Evolutionary conservation across 2,797 vertebrate species (phyloP).

Genomic region (Tapirus indicus): DNA sequence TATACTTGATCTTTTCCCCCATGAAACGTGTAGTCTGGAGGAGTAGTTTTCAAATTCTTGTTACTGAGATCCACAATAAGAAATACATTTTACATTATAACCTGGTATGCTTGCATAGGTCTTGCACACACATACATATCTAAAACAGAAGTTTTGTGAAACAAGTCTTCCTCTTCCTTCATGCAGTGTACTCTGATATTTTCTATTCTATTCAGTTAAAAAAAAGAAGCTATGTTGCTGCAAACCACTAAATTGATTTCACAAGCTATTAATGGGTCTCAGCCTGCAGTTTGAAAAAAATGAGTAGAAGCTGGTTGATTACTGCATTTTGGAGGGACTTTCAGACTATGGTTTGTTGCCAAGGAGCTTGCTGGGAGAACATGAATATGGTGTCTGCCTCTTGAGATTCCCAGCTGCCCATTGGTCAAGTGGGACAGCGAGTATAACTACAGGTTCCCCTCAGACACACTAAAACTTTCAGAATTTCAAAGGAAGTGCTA

Average conservation of each 20-base stretch:
- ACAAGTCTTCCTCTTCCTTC: constrained; percentile 5
- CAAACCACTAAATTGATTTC: constrained; percentile 28
- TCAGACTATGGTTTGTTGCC: background rate
- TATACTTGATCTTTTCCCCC: constrained; percentile 9
- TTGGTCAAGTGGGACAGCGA: background rate
- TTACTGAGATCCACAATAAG: background rate
- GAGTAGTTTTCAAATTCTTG: constrained; percentile 12
- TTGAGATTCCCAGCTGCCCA: background rate
- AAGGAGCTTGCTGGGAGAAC: background rate
- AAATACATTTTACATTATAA: constrained; percentile 38
- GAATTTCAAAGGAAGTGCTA: constrained; percentile 24
- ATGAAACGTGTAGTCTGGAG: background rate
- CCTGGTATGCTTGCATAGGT: background rate
- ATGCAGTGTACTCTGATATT: background rate
- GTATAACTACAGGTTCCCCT: background rate
- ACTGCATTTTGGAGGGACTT: background rate
- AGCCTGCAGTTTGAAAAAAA: constrained; percentile 30
- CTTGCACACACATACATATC: background rate
- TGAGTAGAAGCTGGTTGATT: background rate
- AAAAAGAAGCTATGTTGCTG: background rate
- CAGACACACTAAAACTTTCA: background rate
- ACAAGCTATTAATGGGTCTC: background rate
- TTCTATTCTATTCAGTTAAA: background rate
- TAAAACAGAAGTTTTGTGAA: constrained; percentile 41
- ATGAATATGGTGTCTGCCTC: background rate